Conservation (phyloP, 2,113 vertebrate genomes). For the Stomatorhinus ivindoensis region DNA sequence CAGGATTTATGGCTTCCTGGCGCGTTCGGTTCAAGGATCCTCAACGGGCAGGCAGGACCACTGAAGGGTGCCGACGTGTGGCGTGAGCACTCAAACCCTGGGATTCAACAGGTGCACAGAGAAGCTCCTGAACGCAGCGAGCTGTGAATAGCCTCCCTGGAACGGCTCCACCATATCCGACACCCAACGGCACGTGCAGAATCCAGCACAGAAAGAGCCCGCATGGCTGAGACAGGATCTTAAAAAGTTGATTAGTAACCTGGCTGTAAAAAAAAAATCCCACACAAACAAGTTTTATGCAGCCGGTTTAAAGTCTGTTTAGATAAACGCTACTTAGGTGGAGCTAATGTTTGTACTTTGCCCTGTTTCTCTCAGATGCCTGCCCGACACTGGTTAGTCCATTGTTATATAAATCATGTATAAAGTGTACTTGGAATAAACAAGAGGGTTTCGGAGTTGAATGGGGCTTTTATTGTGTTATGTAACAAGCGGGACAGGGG, state of each 20-base stretch:
- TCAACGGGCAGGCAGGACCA: background rate
- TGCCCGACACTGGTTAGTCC: conserved; percentile 24
- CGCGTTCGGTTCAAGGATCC: background rate
- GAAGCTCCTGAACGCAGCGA: background rate
- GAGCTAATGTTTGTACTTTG: conserved; percentile 47
- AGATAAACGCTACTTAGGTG: conserved; percentile 50
- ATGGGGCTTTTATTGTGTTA: conserved; percentile 45
- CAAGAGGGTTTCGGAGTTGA: conserved; percentile 31
- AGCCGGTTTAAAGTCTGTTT: conserved; percentile 47
- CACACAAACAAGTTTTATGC: conserved; percentile 33
- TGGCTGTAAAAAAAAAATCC: conserved; percentile 25
- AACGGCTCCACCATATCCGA: background rate
- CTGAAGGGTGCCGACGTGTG: background rate
- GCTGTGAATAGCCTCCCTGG: background rate
- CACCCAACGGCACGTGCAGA: background rate
- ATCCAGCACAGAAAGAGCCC: conserved; percentile 6
- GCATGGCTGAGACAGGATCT: conserved; percentile 19
- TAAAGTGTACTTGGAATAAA: conserved; percentile 35
- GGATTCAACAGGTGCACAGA: background rate
- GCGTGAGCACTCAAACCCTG: background rate
- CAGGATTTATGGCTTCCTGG: background rate
- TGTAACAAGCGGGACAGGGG: conserved; percentile 34
- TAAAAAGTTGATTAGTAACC: conserved; percentile 57
- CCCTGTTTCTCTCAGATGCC: conserved; percentile 29
- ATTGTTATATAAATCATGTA: conserved; percentile 50